These are phyloP conservation scores for Urechis unicinctus DNA, from an alignment of 2,888 invertebrate species.

Conservation along the genomic window DNA sequence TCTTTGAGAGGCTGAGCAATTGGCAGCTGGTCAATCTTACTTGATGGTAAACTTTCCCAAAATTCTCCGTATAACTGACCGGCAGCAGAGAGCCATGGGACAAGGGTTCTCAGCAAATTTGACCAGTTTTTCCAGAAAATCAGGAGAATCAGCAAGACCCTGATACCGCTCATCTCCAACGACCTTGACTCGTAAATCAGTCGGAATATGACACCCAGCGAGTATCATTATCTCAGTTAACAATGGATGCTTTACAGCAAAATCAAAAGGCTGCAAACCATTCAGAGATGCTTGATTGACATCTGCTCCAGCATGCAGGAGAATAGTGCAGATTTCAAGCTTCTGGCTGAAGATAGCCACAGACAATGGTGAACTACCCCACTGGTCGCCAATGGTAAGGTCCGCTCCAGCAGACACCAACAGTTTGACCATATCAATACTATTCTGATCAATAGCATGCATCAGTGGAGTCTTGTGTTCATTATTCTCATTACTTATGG, in stretches of 20 bases:
- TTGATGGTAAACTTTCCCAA: too few species aligned
- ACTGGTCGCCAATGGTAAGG: conserved; percentile 18
- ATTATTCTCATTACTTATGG: conserved; percentile 14
- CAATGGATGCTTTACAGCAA: not conserved
- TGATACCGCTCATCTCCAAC: too few species aligned
- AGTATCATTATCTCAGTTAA: conserved; percentile 1
- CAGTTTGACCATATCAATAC: conserved; percentile 17
- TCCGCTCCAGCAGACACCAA: conserved; percentile 21
- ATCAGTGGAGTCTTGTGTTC: conserved; percentile 23
- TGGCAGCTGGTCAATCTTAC: too few species aligned
- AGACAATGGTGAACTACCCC: conserved; percentile 21
- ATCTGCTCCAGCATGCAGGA: conserved; percentile 1
- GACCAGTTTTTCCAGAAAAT: too few species aligned
- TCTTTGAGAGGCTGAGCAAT: too few species aligned
- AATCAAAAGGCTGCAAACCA: not conserved
- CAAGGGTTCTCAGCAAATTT: too few species aligned
- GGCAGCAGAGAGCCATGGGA: too few species aligned
- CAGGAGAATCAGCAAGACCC: too few species aligned
- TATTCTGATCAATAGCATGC: conserved; percentile 20
- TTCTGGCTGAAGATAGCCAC: conserved; percentile 7
- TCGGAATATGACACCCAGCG: not conserved
- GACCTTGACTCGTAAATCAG: too few species aligned
- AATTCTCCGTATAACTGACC: too few species aligned
- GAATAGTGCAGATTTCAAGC: not conserved
- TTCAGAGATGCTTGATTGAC: not conserved